Evolutionary conservation across 2,888 invertebrate genomes (phyloP), one percentile per base, ranked within the genome.

Genomic region (Fragum whitleyi): DNA sequence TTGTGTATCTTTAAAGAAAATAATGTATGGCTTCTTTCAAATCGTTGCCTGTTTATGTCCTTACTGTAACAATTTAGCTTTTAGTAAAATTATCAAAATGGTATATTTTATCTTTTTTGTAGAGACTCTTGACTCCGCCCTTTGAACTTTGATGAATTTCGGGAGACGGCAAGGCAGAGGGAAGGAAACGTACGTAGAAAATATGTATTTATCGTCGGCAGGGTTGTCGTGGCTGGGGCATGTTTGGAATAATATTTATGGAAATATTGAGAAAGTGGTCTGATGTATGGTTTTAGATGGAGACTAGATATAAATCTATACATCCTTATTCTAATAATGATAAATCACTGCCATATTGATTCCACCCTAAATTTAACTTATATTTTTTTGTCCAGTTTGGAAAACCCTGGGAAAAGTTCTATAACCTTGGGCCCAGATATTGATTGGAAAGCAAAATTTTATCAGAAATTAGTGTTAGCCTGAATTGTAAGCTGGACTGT

Each of bases 21-120:
- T 77, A 77, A 81, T 59, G 29, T 70, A 77, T 71, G 70, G 55
- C 26, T 77, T 70, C 76, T 77, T 70, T 77, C 76, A 79, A 74
- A 67, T 26, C 67, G 67, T 67, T 55, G 74, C 67, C 74, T 74
- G 67, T 74, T 65, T 74, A 74, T 67, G 39, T 55, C 67, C 67
- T 67, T 42, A 67, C 59, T 26, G 26, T 77, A 76, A 77, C 77
- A 79, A 81, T 85, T 85, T 79, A 78, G 81, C 84, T 81, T 85
- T 85, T 85, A 85, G 77, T 85, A 71, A 81, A 85, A 81, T 85
- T 80, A 85, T 76, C 73, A 81, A 79, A 79, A 79, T 77, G 81
- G 62, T 76, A 78, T 73, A 82, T 76, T 71, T 76, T 77, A 68
- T 70, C 51, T 69, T 67, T 36, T 74, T 67, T 74, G 29, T 23